phyloP scores from a whole-genome alignment of 2,797 vertebrate species.

The Bradypodion ventrale region DNA sequence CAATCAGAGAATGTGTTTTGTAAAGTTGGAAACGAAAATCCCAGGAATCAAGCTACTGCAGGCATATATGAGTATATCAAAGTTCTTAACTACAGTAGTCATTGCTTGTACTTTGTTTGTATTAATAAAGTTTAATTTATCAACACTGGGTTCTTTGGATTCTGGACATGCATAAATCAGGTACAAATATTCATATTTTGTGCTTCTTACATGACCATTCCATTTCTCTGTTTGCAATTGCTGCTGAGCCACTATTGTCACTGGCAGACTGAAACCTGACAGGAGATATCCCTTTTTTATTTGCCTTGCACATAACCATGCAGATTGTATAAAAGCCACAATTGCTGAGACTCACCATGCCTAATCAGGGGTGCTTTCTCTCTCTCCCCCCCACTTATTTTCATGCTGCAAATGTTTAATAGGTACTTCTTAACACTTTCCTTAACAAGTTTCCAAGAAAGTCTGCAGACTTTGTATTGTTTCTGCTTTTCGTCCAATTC shows the following conservation, averaged over 20 bases:
- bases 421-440: neutral
- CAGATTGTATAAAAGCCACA: neutral
- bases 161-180: neutral
- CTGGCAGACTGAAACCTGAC: conserved; percentile 4
- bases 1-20: neutral
- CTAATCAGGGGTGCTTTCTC: neutral
- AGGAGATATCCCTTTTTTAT: neutral
- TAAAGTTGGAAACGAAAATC: neutral
- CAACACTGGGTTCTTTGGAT: neutral
- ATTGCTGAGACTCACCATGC: neutral
- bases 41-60: neutral
- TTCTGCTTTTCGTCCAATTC: no score
- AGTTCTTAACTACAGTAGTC: neutral
- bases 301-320: neutral
- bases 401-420: neutral
- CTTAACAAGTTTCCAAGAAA: conserved; percentile 10
- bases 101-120: neutral
- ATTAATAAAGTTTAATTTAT: neutral
- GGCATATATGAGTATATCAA: neutral
- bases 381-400: no score
- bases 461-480: conserved; percentile 18
- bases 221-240: neutral
- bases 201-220: neutral
- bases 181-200: neutral
- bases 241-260: neutral